Evolutionary conservation across 1,140 invertebrate genomes (phyloP).

Genomic region (Drosophila gunungcola): DNA sequence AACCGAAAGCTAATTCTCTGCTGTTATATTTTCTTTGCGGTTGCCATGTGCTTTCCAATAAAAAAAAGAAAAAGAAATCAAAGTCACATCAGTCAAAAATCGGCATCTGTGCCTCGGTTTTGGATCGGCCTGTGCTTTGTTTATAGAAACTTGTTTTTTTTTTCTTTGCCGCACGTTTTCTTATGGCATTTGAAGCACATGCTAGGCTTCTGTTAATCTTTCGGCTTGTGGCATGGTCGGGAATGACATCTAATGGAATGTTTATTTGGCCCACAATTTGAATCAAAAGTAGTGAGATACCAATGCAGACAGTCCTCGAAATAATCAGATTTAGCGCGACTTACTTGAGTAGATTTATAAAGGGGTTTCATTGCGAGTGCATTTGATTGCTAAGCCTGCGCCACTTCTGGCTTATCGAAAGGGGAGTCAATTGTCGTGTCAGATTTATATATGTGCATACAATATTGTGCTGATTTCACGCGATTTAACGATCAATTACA

Average conservation of each 20-base stretch:
- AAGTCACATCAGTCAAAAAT: slow-evolving; percentile 27
- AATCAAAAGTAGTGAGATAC: not conserved
- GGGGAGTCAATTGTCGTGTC: slow-evolving; percentile 17
- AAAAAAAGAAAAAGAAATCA: too few species aligned
- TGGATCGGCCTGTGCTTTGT: slow-evolving; percentile 22
- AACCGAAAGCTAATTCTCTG: not conserved
- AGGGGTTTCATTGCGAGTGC: slow-evolving; percentile 7
- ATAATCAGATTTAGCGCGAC: slow-evolving; percentile 9
- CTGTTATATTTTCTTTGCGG: not conserved
- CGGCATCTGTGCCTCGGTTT: slow-evolving; percentile 27
- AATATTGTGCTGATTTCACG: slow-evolving; percentile 32
- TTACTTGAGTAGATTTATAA: slow-evolving; percentile 15
- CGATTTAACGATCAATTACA: slow-evolving; percentile 27
- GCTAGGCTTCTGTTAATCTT: slow-evolving; percentile 22
- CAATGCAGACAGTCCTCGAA: slow-evolving; percentile 2
- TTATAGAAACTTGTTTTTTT: slow-evolving; percentile 51
- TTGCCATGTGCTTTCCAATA: slow-evolving; percentile 27
- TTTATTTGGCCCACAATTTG: slow-evolving; percentile 7
- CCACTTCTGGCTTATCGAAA: slow-evolving; percentile 26
- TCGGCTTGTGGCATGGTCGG: slow-evolving; percentile 18
- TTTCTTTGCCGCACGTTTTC: slow-evolving; percentile 6
- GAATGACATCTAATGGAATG: not conserved
- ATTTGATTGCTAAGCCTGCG: slow-evolving; percentile 31
- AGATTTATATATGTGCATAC: slow-evolving; percentile 16
- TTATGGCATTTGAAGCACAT: slow-evolving; percentile 16